Evolutionary conservation across 2,888 invertebrate genomes (phyloP).

Genomic region (Seladonia tumulorum): DNA sequence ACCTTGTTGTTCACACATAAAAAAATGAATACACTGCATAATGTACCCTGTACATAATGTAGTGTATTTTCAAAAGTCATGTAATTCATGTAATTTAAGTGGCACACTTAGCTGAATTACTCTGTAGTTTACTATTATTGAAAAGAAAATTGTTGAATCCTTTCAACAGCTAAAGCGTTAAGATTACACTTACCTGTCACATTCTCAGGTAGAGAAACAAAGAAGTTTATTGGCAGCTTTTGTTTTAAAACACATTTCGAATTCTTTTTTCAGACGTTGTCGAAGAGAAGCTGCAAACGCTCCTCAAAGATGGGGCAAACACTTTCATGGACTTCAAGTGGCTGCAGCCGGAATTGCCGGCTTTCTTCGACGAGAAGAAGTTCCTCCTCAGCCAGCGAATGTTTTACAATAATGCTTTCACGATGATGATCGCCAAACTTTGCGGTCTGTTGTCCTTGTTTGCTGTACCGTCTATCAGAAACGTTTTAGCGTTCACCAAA

Average conservation of each 20-base stretch:
- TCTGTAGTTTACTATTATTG: too few species aligned
- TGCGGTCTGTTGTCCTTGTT: constrained; percentile 91
- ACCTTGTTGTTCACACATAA: too few species aligned
- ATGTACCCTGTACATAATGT: too few species aligned
- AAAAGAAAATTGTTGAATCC: too few species aligned
- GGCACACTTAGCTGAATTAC: too few species aligned
- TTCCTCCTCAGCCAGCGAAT: constrained; percentile 89
- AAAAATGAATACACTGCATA: too few species aligned
- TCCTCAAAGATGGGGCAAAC: constrained; percentile 75
- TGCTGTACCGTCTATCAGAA: constrained; percentile 90
- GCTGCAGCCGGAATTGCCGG: constrained; percentile 86
- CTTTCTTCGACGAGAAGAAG: constrained; percentile 89
- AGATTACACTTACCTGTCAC: too few species aligned
- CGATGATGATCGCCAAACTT: constrained; percentile 90
- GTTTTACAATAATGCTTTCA: constrained; percentile 89
- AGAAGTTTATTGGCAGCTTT: not conserved
- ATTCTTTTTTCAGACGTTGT: constrained; percentile 64
- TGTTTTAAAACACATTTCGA: not conserved
- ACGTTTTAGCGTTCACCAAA: constrained; percentile 89
- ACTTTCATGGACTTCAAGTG: constrained; percentile 71
- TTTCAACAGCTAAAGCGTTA: too few species aligned
- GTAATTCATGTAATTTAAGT: too few species aligned
- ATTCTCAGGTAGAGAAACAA: not conserved
- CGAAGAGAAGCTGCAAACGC: constrained; percentile 72
- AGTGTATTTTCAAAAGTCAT: too few species aligned